Evolutionary conservation across 1,140 invertebrate genomes (phyloP), one percentile per base, ranked within the genome.

Genomic region (Bombus sibiricus): DNA sequence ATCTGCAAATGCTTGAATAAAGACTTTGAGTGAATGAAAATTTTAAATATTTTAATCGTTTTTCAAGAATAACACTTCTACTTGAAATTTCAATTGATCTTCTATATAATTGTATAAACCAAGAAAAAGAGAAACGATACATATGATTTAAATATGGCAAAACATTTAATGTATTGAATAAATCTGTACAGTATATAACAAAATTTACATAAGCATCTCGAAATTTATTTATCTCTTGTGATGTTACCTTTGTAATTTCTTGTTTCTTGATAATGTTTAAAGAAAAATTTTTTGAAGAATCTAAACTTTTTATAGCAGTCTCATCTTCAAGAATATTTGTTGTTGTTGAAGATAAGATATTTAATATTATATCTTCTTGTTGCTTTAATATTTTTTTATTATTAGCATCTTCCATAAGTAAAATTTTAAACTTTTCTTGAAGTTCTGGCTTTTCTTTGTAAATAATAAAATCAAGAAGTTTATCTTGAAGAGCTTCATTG

Each of bases 251-350:
- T 87, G 95, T 91, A 88, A 95, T 94, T 91, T 96, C 95, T 92
- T 97, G 96, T 90, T 97, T 97, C 77, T 95, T 94, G 32, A 95
- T 94, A 79, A 97, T 96, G 76, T 96, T 94, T 87, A 96, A 93
- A 87, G 97, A 96, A 90, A 97, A 86, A 87, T 95, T 96, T 93
- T 97, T 97, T 10, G 97, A 97, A 5, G 96, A 96, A 69, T 97
- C 96, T 74, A 98, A 93, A 43, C 96, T 96, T 86, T 96, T 95
- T 88, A 97, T 97, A 18, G 97, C 97, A 57, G 94, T 96, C 92
- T 97, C 97, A 93, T 98, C 97, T 92, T 98, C 97, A 34, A 98
- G 94, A 85, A 98, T 97, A 91, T 97, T 97, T 15, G 96, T 96
- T 83, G 95, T 94, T 5, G 97, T 96, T 2, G 96, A 95, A 0